phyloP scores from a whole-genome alignment of 2,797 vertebrate species.

The Anableps anableps region DNA sequence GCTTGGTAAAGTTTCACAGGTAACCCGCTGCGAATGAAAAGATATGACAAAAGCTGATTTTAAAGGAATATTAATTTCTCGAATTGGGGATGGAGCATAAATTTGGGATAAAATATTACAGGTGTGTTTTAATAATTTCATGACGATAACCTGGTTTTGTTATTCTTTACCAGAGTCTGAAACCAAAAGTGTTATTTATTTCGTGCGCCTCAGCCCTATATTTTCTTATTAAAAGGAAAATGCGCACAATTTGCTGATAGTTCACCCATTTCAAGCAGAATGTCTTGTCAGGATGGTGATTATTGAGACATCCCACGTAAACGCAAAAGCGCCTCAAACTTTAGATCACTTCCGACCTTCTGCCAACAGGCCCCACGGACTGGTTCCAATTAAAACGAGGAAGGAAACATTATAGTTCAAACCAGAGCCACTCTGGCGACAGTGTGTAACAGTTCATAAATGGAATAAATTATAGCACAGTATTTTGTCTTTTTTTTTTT shows the following conservation, averaged over 20 bases:
- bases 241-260: neutral
- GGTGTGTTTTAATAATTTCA: neutral
- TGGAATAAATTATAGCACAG: conserved; percentile 81
- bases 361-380: conserved; percentile 69
- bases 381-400: conserved; percentile 77
- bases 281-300: conserved; percentile 23
- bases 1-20: neutral
- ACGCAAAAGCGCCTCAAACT: conserved; percentile 41
- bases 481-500: conserved; percentile 51
- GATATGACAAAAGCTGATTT: neutral
- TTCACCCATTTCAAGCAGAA: conserved; percentile 13
- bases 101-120: neutral
- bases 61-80: neutral
- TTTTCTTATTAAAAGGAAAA: conserved; percentile 3
- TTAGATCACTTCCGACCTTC: conserved; percentile 67
- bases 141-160: neutral
- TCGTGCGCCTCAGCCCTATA: neutral
- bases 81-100: neutral
- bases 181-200: neutral
- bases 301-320: conserved; percentile 38
- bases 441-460: conserved; percentile 45
- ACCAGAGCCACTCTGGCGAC: conserved; percentile 59
- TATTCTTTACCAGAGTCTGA: neutral
- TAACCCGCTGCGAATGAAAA: neutral
- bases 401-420: conserved; percentile 61